Base-by-base conservation (phyloP, 2,797 vertebrate genomes). In the Phataginus tricuspis region DNA sequence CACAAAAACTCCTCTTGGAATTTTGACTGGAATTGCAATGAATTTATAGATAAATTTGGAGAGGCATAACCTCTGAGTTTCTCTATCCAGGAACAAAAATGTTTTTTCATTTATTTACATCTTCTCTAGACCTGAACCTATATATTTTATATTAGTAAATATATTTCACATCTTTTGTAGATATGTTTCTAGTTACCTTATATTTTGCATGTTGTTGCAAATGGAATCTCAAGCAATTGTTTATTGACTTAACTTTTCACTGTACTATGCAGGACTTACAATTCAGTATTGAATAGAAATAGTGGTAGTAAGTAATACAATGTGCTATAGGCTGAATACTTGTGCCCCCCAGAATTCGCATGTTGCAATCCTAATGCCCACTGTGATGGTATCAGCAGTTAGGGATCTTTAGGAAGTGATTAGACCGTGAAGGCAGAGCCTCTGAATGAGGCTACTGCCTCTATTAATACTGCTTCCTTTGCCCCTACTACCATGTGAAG, bases 191-290 rank as follows among this genome's bases (percentile, higher is more conserved):
- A 92, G 14, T 27, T 83, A 57, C 1, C 5, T 90, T 31, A 74
- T 25, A 77, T 42, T 90, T 91, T 92, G 49, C 3, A 68, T 29
- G 23, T 53, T 92, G 1, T 55, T 78, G 7, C 78, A 77, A 95
- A 45, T 74, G 14, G 7, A 66, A 49, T 83, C 15, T 82, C 31
- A 27, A 71, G 25, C n/a, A 64, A 42, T 83, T 49, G 0, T 64
- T 89, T 84, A 25, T 51, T 89, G 78, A 53, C 84, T 85, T 86
- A 92, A 87, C 2, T 63, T 90, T 95, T 92, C 9, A 82, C 5
- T 68, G 2, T 75, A 27, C 25, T 83, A 27, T 27, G 14, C 11
- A 61, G 31, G 59, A 69, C 29, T 4, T 85, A 9, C 79, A 86
- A 5, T 57, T 75, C 12, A 71, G 29, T 75, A 57, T 39, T 84